Percentiles rank a stretch among this genome's conserved stretches.
Evolutionary conservation across 2,113 vertebrate genomes (phyloP).

Genomic region (Sinocyclocheilus rhinocerous): DNA sequence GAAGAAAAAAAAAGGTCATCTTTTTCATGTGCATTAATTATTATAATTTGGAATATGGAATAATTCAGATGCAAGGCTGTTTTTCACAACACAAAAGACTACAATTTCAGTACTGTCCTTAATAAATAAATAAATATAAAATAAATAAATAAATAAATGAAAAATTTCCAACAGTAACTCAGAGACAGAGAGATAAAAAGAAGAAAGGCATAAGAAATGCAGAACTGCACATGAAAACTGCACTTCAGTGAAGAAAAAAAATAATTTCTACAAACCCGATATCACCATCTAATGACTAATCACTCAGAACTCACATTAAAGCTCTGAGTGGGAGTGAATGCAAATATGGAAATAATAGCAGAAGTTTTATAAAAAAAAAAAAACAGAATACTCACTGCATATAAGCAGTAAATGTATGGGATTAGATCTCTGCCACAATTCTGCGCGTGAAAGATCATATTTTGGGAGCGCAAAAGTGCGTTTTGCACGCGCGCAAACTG

Average conservation of each 20-base stretch:
- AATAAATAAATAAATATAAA: neutral
- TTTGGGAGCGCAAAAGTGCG: no score
- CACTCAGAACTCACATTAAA: conserved; percentile 11
- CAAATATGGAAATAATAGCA: neutral
- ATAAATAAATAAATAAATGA: neutral
- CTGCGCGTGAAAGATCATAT: no score
- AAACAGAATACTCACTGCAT: neutral
- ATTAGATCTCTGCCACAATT: no score
- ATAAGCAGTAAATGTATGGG: neutral
- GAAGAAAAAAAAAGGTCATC: conserved; percentile 41
- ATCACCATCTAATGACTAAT: neutral
- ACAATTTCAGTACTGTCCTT: neutral
- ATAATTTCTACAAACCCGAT: neutral
- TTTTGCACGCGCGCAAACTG: no score
- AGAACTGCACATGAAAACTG: neutral
- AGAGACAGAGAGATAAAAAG: neutral
- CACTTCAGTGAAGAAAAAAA: neutral
- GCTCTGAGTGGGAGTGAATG: neutral
- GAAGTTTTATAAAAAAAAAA: conserved; percentile 9
- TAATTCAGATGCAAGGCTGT: neutral
- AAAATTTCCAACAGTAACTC: neutral
- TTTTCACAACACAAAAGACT: neutral
- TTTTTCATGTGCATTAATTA: neutral
- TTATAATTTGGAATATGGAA: neutral
- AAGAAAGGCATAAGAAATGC: neutral